Percentiles rank a stretch among this genome's conserved stretches.
phyloP scores from a whole-genome alignment of 2,797 vertebrate species.

The Poeciliopsis paucimaculata region DNA sequence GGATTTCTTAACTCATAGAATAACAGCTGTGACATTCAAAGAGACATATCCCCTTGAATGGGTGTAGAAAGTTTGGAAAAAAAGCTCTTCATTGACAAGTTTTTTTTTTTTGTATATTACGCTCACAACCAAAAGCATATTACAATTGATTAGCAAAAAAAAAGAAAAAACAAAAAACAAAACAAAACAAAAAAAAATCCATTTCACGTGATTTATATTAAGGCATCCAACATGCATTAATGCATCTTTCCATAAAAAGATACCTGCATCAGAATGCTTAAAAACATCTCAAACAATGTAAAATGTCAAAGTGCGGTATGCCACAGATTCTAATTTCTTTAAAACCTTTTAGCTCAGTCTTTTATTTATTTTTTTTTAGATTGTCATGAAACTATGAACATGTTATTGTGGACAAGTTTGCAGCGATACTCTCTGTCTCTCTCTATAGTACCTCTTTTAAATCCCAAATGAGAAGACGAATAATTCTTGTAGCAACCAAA shows the following conservation, averaged over 20 bases:
- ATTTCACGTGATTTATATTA: conserved; percentile 73
- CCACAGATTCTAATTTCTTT: conserved; percentile 76
- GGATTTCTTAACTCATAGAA: conserved; percentile 31
- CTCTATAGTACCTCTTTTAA: conserved; percentile 74
- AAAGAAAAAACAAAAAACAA: too few relatives aligned
- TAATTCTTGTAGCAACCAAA: conserved; percentile 60
- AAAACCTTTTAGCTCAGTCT: conserved; percentile 69
- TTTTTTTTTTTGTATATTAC: conserved; percentile 57
- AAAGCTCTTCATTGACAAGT: conserved; percentile 56
- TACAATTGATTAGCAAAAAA: conserved; percentile 54
- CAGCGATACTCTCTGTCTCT: conserved; percentile 56
- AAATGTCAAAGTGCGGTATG: conserved; percentile 85
- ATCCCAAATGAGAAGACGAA: conserved; percentile 68
- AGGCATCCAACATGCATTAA: conserved; percentile 77
- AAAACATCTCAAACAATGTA: conserved; percentile 80
- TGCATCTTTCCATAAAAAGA: conserved; percentile 75
- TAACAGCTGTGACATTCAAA: conserved; percentile 39
- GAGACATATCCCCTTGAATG: conserved; percentile 14
- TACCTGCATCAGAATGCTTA: conserved; percentile 79
- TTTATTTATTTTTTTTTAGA: conserved; percentile 63
- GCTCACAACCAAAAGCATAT: conserved; percentile 67
- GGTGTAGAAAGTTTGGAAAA: conserved; percentile 60
- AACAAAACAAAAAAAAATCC: conserved; percentile 38
- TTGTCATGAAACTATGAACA: conserved; percentile 81
- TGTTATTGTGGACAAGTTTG: conserved; percentile 63